Base-by-base conservation (phyloP, 64 coral and sea anemone species). In the Pachyseris speciosa region DNA sequence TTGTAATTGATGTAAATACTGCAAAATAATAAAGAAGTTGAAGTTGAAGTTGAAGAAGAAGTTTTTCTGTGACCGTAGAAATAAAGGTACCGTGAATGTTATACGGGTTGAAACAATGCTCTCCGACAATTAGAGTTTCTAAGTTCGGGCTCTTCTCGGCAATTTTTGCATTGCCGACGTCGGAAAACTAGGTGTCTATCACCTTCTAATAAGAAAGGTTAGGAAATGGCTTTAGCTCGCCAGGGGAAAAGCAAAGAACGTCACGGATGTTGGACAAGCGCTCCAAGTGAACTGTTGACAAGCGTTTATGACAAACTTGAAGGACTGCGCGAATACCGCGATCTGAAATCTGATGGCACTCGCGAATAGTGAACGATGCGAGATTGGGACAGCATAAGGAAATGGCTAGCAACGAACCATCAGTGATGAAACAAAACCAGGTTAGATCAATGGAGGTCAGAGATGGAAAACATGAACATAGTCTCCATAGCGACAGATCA, bases 311-410 rank as follows among this genome's bases (percentile, higher is more conserved):
- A 32, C 94, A 96, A 37, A 87, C 52, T 88, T 84, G 69, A 33
- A 91, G 37, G 16, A 96, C 75, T 9, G 57, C 79, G 5, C 75
- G 72, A 37, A 96, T 79, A 19, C 94, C 94, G 15, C 84, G 83
- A 70, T 96, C 94, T 43, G 89, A 80, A 83, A 96, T 88, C 34
- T 88, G 86, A 64, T 91, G 94, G 26, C 94, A 96, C 84, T 96
- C 94, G 2, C 89, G 74, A 19, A 96, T 44, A 15, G 50, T 81
- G 49, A 96, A 72, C 16, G 84, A 87, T 12, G 83, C 47, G 7
- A 96, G 58, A 19, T 72, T 19, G 40, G 48, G 29, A 50, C 94
- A 96, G 32, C 89, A 88, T 9, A 65, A 77, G 8, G 94, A 78
- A 29, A 96, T 17, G 0, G 89, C 72, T 7, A 88, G 59, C 4